Base-by-base conservation (phyloP, 1,140 invertebrate genomes). In the Drosophila navojoa region DNA sequence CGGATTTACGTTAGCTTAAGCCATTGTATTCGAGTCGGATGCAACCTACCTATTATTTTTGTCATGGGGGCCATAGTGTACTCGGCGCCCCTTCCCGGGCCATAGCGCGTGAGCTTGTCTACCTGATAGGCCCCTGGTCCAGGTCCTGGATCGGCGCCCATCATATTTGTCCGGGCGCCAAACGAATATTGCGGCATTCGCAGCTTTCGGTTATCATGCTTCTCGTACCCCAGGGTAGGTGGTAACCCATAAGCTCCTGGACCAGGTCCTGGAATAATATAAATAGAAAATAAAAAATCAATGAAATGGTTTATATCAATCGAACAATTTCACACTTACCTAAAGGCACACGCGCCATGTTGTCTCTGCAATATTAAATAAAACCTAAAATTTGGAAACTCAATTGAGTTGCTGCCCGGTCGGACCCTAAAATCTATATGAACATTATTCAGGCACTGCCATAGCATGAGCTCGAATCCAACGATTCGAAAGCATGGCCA, bases 241-340 rank as follows among this genome's bases (percentile, higher is more conserved):
- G 94, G 94, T 68, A 95, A 87, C 71, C 81, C 76, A 76, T 95
- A 95, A n/a, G 94, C 94, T 57, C 94, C 94, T 5, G 95, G 94
- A 32, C 94, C 95, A 49, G 95, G 95, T 11, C 94, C 95, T 94
- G 5, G 1, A 38, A 7, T 9, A 32, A 32, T 10, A 32, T 22
- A 32, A 32, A 32, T 22, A 32, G 1, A 64, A 3, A 32, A 5
- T 1, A 32, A 32, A 9, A 32, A 16, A 32, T 1, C 9, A 32
- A 32, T 10, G 1, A 32, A 32, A 32, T 32, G 2, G 2, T 9
- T 10, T 32, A 32, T 32, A 9, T 0, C 5, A 1, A 32, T 32
- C 6, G 1, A 32, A 2, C 2, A 32, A 2, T 10, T 45, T 45
- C 1, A 35, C 4, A 60, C 64, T 81, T 61, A 90, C 87, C 87